Percentiles rank a stretch among this genome's conserved stretches.
phyloP scores from a whole-genome alignment of 2,113 vertebrate species.

The Lophochroa leadbeateri region DNA sequence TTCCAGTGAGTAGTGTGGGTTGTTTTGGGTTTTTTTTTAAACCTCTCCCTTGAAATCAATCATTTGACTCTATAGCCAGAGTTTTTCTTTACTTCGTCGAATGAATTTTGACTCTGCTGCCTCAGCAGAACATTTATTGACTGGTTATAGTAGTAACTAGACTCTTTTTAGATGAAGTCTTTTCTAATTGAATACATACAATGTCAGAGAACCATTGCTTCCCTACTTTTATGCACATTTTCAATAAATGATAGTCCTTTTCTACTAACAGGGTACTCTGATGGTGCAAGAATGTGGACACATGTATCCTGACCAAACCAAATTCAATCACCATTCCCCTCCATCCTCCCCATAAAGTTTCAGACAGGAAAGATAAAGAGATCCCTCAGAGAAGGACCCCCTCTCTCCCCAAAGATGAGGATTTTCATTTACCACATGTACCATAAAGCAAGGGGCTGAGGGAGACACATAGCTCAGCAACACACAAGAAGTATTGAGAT shows the following conservation, averaged over 20 bases:
- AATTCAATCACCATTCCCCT: neutral
- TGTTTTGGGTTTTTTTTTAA: fast-evolving
- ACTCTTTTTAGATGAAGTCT: neutral
- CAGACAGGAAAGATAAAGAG: neutral
- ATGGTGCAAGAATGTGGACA: neutral
- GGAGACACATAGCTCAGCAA: neutral
- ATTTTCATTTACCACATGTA: neutral
- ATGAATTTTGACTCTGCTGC: neutral
- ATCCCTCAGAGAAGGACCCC: fast-evolving
- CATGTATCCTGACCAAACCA: neutral
- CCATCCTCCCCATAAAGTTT: neutral
- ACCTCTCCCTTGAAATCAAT: neutral
- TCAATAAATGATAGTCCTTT: neutral
- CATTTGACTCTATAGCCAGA: neutral
- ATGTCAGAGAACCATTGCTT: neutral
- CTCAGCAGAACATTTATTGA: neutral
- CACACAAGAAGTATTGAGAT: neutral
- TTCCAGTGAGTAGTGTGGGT: neutral
- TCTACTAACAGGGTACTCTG: neutral
- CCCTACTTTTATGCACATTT: neutral
- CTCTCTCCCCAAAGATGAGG: neutral
- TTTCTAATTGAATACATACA: neutral
- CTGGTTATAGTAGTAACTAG: neutral
- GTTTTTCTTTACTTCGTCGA: neutral
- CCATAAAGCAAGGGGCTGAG: neutral